A percentile compares a stretch with the other conserved stretches of the same genome.
Evolutionary conservation across 1,140 invertebrate genomes (phyloP).

Genomic region (Magallana angulata): DNA sequence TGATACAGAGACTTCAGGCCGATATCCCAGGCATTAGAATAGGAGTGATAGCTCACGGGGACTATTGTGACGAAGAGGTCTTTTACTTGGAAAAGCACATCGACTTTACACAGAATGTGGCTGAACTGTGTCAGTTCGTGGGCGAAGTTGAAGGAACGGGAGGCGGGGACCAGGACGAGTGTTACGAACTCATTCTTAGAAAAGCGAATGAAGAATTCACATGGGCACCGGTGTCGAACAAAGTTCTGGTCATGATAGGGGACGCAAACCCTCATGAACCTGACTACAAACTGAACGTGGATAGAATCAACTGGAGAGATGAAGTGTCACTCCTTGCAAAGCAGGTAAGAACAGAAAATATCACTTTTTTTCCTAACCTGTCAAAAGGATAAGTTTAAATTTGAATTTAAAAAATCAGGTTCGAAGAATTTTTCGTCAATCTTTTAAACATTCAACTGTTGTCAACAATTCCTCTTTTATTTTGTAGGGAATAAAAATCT

Average conservation of each 20-base stretch:
- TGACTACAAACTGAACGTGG: slow-evolving; percentile 64
- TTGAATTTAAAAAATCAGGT: no score
- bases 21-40: slow-evolving; percentile 72
- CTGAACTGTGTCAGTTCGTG: slow-evolving; percentile 70
- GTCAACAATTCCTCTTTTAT: not conserved
- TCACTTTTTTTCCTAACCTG: no score
- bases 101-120: slow-evolving; percentile 67
- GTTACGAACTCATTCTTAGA: slow-evolving; percentile 74
- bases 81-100: slow-evolving; percentile 72
- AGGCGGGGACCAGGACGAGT: slow-evolving; percentile 71
- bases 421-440: no score
- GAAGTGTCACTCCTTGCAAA: slow-evolving; percentile 62
- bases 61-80: slow-evolving; percentile 72
- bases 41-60: slow-evolving; percentile 73
- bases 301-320: slow-evolving; percentile 72
- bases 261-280: slow-evolving; percentile 74
- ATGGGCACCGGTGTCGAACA: slow-evolving; percentile 70
- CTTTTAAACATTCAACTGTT: no score
- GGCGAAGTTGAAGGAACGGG: slow-evolving; percentile 68
- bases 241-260: slow-evolving; percentile 75
- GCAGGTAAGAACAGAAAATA: slow-evolving; percentile 28
- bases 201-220: slow-evolving; percentile 59
- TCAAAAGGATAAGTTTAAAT: no score
- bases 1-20: slow-evolving; percentile 70
- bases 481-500: slow-evolving; percentile 68